A percentile compares a stretch with the other conserved stretches of the same genome.
phyloP scores from a whole-genome alignment of 2,888 invertebrate genomes.

The Candidula unifasciata region DNA sequence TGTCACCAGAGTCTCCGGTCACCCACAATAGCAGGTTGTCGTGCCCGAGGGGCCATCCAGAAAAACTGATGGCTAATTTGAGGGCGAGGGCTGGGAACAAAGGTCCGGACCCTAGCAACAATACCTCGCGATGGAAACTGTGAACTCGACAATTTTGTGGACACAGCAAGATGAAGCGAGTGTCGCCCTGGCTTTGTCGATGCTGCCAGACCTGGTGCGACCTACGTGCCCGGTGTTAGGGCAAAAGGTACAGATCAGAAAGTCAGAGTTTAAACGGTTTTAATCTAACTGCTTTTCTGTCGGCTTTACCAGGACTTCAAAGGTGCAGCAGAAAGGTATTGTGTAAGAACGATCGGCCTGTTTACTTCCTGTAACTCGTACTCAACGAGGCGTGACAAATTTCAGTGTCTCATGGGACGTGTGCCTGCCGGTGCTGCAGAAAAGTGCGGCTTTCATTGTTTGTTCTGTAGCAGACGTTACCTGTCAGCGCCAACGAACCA shows the following conservation, averaged over 20 bases:
- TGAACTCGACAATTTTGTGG: conserved; percentile 12
- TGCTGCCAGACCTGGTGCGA: conserved; percentile 6
- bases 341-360: background rate
- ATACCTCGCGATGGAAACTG: background rate
- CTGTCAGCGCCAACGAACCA: background rate
- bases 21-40: conserved; percentile 40
- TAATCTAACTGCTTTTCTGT: background rate
- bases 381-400: background rate
- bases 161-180: conserved; percentile 3
- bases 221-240: background rate
- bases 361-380: background rate
- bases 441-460: conserved; percentile 7
- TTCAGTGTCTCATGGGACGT: background rate
- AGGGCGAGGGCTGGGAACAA: conserved; percentile 21
- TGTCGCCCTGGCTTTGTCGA: conserved; percentile 19
- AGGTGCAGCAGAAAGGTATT: background rate
- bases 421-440: background rate
- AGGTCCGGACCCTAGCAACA: conserved; percentile 2
- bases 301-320: background rate
- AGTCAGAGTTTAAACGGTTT: conserved; percentile 30
- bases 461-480: background rate
- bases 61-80: conserved; percentile 42
- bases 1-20: conserved; percentile 17
- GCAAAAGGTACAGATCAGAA: conserved; percentile 23
- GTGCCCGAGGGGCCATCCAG: conserved; percentile 5